Evolutionary conservation across 1,140 invertebrate genomes (phyloP), one percentile per base, ranked within the genome.

Genomic region (Phortica variegata): DNA sequence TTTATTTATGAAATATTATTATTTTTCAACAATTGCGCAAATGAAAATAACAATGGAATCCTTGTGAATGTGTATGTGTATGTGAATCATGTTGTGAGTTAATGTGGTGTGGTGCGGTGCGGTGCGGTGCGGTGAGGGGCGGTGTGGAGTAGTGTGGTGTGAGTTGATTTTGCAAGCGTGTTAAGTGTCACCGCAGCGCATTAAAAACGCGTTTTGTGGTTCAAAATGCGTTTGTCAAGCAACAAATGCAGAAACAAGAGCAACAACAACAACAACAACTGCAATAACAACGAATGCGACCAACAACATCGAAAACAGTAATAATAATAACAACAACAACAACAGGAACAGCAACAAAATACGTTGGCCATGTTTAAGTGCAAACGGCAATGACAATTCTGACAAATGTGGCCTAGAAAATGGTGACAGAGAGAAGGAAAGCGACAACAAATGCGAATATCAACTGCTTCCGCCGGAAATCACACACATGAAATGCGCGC

Each of bases 1-100:
- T 66, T 50, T 43, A 51, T 54, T 7, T 29, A 51, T 54, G 63
- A 56, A 69, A 68, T 66, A 53, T 57, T 63, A 68, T 63, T 60
- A 68, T 68, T 63, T 58, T 60, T 62, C 54, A 29, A 29, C 26
- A 29, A 29, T 12, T 29, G 12, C 26, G 40, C 52, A 45, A 46
- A 16, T 40, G 33, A 5, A 43, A 17, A 52, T 36, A 56, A 56
- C 43, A 61, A 37, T 19, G 33, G 21, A 23, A 43, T 43, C 26
- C 49, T 52, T 47, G 49, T 52, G n/a, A n/a, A n/a, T n/a, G n/a
- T n/a, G n/a, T n/a, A n/a, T n/a, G n/a, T n/a, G n/a, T n/a, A n/a
- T n/a, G n/a, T n/a, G n/a, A n/a, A n/a, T n/a, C n/a, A n/a, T n/a
- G n/a, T 48, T 31, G 23, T 21, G 40, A 49, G 26, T 31, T 18